Percentiles rank a stretch among this genome's conserved stretches.
phyloP scores from a whole-genome alignment of 2,797 vertebrate genomes.

The Strix occidentalis region DNA sequence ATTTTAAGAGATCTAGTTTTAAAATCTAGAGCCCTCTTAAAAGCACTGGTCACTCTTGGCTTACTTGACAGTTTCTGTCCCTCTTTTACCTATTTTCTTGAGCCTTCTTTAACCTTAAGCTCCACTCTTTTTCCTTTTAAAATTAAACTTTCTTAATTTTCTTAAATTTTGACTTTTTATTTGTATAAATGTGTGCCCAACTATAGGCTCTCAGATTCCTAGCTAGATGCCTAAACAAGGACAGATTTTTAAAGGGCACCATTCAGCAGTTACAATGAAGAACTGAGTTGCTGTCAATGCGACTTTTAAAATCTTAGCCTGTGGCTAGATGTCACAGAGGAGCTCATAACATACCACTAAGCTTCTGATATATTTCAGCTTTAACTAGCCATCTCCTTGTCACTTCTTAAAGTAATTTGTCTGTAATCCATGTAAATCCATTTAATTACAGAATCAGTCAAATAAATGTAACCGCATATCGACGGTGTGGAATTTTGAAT shows the following conservation, averaged over 20 bases:
- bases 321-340: background rate
- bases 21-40: background rate
- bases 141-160: background rate
- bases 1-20: background rate
- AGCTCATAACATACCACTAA: background rate
- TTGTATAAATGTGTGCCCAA: background rate
- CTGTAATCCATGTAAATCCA: conserved; percentile 13
- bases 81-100: background rate
- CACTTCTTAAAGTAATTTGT: background rate
- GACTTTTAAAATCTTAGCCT: background rate
- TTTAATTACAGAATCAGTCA: conserved; percentile 28
- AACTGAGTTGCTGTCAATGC: background rate
- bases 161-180: background rate
- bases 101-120: background rate
- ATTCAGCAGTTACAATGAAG: background rate
- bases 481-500: background rate
- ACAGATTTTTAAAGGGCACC: background rate
- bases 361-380: background rate
- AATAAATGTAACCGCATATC: background rate
- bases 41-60: background rate
- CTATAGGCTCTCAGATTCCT: background rate
- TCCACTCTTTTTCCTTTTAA: background rate
- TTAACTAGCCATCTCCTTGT: conserved; percentile 3
- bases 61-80: background rate
- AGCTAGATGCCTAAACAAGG: background rate